A percentile compares a stretch with the other conserved stretches of the same genome.
These are phyloP conservation scores for Cebidichthys violaceus DNA, from an alignment of 2,113 vertebrate species.

Conservation along the genomic window DNA sequence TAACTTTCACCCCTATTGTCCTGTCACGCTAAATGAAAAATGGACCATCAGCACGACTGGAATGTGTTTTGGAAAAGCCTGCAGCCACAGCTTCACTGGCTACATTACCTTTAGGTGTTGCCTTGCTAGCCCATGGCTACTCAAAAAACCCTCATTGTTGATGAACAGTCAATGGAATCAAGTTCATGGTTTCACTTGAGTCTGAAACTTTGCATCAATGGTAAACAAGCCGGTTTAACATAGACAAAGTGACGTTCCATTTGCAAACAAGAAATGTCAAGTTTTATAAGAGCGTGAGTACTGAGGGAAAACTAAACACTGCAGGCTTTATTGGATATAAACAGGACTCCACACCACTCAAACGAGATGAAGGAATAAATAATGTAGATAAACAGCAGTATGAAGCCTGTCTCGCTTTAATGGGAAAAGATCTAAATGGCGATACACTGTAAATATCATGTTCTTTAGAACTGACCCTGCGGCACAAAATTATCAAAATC, in stretches of 20 bases:
- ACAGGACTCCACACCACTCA: conserved; percentile 47
- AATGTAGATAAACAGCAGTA: conserved; percentile 47
- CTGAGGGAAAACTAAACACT: conserved; percentile 57
- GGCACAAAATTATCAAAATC: conserved; percentile 37
- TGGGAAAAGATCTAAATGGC: conserved; percentile 35
- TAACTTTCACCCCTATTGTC: conserved; percentile 78
- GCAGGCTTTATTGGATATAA: conserved; percentile 55
- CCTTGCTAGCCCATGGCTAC: conserved; percentile 15
- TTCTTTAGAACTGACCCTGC: conserved; percentile 14
- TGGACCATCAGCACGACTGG: conserved; percentile 54
- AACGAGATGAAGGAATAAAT: conserved; percentile 62
- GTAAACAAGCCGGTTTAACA: conserved; percentile 29
- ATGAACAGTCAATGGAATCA: conserved; percentile 4
- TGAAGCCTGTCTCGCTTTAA: conserved; percentile 16
- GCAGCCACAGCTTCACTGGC: conserved; percentile 43
- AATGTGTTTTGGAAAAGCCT: conserved; percentile 77
- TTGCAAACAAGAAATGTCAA: conserved; percentile 43
- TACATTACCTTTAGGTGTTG: conserved; percentile 41
- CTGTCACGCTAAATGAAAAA: conserved; percentile 73
- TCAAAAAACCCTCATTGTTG: conserved; percentile 12
- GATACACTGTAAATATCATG: conserved; percentile 43
- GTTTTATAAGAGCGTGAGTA: conserved; percentile 39
- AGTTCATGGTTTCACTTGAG: conserved; percentile 42
- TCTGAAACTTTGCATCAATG: conserved; percentile 32
- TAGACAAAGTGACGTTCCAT: conserved; percentile 45